Base-by-base conservation (phyloP, 2,888 invertebrate species). In the Marronus borbonicus region DNA sequence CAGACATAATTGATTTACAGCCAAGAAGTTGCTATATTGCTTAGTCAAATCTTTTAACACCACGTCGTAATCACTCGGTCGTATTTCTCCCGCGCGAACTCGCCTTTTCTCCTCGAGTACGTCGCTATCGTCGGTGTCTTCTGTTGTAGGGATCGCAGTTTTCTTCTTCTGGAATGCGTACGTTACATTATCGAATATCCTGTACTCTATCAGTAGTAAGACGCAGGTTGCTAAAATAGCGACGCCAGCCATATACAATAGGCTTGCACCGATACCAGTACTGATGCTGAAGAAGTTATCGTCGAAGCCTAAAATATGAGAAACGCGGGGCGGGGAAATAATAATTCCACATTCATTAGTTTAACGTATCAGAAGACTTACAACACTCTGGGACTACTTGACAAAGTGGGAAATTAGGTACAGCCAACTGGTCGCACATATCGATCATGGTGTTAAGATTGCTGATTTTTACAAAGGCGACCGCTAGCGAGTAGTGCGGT, bases 21-120 rank as follows among this genome's bases (percentile, higher is more conserved):
- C 97, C 75, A 94, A 87, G 80, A 95, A 91, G 0, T 85, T 85
- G 7, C 92, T 92, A 78, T 88, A 88, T 85, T 97, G 97, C 87
- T 97, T 97, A 20, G 94, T 92, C 10, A 97, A 89, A 80, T 91
- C 90, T 80, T 91, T 91, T 14, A 94, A 86, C 0, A 94, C 92
- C 4, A 95, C 86, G 66, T 90, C 92, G 82, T 91, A 90, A 3
- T 85, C 83, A 0, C 85, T 83, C 1, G 49, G 60, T 50, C 60
- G 17, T 24, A 91, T 84, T 14, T 89, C 88, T 0, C 84, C 50
- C 0, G 89, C 84, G 7, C 87, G 82, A 3, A 92, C 91, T 81
- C 89, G 90, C 1, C 85, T 80, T 58, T 89, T 90, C 83, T 94
- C 94, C 0, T 86, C 87, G 0, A 85, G 84, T 7, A 94, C 93